Evolutionary conservation across 2,888 invertebrate species (phyloP).

Genomic region (Oscheius onirici): DNA sequence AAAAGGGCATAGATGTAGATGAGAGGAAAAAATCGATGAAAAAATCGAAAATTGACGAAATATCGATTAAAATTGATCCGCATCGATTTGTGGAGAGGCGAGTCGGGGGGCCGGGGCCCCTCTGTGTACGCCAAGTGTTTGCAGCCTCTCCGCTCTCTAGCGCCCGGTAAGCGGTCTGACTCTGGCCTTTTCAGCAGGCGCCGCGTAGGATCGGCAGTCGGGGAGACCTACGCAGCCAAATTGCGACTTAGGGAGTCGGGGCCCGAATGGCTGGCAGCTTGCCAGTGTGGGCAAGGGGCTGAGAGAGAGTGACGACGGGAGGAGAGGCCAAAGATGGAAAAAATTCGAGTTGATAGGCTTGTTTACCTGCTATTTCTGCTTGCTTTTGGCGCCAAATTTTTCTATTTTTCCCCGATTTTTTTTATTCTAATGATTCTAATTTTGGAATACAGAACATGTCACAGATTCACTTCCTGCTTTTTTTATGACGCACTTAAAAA

Average conservation of each 20-base stretch:
- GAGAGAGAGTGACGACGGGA: background rate
- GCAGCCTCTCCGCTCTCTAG: constrained; percentile 12
- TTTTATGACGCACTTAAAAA: no score
- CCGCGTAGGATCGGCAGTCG: constrained; percentile 31
- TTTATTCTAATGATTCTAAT: no score
- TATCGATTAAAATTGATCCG: constrained; percentile 33
- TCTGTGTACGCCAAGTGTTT: constrained; percentile 22
- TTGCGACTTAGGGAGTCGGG: background rate
- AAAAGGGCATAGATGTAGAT: background rate
- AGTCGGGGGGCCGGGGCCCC: constrained; percentile 3
- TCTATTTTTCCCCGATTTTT: no score
- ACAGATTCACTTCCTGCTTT: no score
- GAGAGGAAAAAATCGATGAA: constrained; percentile 28
- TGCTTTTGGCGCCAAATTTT: no score
- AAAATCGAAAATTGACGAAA: constrained; percentile 31
- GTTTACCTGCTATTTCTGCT: no score
- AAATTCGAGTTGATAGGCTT: no score
- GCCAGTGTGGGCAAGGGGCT: background rate
- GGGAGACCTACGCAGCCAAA: constrained; percentile 27
- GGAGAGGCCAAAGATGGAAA: background rate
- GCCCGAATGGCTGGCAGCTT: constrained; percentile 1
- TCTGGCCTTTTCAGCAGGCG: constrained; percentile 20
- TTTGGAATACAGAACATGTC: no score
- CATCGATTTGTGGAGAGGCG: constrained; percentile 29
- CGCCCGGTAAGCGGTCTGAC: background rate